Evolutionary conservation across 2,888 invertebrate species (phyloP), one percentile per base, ranked within the genome.

Genomic region (Dichetophora obliterata): DNA sequence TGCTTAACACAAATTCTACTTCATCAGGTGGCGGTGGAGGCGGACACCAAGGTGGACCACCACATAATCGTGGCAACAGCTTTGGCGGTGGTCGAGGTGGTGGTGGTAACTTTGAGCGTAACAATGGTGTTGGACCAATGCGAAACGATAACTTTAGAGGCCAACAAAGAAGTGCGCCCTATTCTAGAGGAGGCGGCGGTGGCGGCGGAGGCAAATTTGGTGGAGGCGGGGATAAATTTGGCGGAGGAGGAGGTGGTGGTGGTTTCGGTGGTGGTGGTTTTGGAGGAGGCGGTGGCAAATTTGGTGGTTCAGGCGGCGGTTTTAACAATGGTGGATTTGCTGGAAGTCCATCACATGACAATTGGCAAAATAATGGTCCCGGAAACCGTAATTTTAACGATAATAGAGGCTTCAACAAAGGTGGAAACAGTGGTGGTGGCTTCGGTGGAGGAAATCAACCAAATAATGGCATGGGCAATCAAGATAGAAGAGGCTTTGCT

Each of bases 401-500:
- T 14, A 78, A 77, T 34, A 76, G 70, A 19, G 79, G 77, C 22
- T 80, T 76, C 65, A 79, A 78, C 59, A 75, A 82, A 71, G 74
- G 52, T 48, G 82, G 82, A 2, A 82, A 81, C 1, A 79, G 79
- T 1, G 80, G 80, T n/a, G 76, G 90, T 65, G 90, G 90, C 71
- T 81, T 81, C 61, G 82, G 83, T 27, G 83, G 78, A 59, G 76
- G 84, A 4, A 81, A 82, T 76, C 75, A 43, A 78, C 72, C 19
- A 19, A 82, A 80, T 68, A 81, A 78, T 74, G 81, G 82, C 6
- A 74, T 74, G 74, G 81, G 80, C 11, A 79, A 79, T n/a, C 88
- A 89, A 82, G 89, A 89, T 80, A 83, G 89, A 19, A 84, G 89
- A 11, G 89, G 89, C 3, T 89, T 89, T 77, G 86, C 88, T 1